phyloP scores from a whole-genome alignment of 2,113 vertebrate genomes.

The Tragelaphus buxtoni region DNA sequence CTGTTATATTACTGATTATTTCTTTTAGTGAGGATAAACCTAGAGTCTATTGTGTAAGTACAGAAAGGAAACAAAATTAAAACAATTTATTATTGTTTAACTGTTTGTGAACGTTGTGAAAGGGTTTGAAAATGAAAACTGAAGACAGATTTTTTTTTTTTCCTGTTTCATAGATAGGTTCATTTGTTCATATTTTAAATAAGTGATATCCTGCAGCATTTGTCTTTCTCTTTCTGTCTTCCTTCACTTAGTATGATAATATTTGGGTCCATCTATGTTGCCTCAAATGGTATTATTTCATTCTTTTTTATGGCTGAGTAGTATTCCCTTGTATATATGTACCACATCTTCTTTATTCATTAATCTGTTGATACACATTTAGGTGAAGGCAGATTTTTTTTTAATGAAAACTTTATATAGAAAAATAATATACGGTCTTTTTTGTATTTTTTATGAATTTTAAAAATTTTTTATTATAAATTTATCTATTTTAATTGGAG shows the following conservation, averaged over 20 bases:
- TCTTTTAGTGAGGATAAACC: background rate
- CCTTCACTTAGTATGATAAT: background rate
- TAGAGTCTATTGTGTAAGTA: background rate
- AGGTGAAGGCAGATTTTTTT: background rate
- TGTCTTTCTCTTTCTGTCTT: background rate
- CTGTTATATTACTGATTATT: background rate
- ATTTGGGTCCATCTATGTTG: background rate
- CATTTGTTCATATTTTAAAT: background rate
- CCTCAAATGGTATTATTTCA: background rate
- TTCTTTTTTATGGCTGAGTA: background rate
- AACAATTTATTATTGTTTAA: background rate
- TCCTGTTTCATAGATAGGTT: background rate
- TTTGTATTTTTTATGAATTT: no score
- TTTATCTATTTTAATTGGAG: no score
- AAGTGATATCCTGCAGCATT: background rate
- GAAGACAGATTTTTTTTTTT: background rate
- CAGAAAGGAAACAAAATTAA: background rate
- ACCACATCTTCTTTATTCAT: background rate
- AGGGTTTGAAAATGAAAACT: constrained; percentile 14
- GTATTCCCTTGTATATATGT: background rate
- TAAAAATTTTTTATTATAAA: no score
- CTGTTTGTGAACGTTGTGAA: background rate
- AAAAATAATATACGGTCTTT: background rate
- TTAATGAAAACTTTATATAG: background rate
- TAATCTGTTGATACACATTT: background rate